Evolutionary conservation across 2,888 invertebrate genomes (phyloP), one percentile per base, ranked within the genome.

Genomic region (Meghimatium bilineatum): DNA sequence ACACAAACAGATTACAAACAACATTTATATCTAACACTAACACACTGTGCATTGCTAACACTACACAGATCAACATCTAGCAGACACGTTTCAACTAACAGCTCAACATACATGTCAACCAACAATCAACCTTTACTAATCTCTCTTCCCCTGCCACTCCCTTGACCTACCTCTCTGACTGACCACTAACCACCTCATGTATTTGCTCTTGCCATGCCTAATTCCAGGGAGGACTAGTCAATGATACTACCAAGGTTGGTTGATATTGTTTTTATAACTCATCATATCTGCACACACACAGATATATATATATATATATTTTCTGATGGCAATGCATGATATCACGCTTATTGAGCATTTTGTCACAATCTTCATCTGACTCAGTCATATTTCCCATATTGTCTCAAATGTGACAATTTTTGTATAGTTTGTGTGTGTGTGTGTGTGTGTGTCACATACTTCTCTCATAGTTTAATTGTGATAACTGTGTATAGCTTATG

Each of bases 221-320:
- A 63, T 32, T 36, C 91, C 90, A 89, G 88, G 93, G 92, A 87
- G 91, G 92, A 85, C 88, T 93, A 76, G 93, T 93, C 77, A 93
- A 93, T 91, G 93, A 93, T 84, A 93, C 93, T 36, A 93, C 93
- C 80, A 93, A 93, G 93, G 93, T 93, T 92, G 90, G 92, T 93
- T 87, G 69, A 44, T 32, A 74, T 74, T 20, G 52, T 74, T n/a
- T 23, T 23, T 17, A 44, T 49, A 49, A 12, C 44, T 44, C 44
- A 44, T 44, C 12, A 44, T 44, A 8, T 44, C 44, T 44, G 44
- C 44, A 44, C n/a, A n/a, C n/a, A n/a, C n/a, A n/a, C n/a, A n/a
- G n/a, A n/a, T n/a, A n/a, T n/a, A n/a, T n/a, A n/a, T n/a, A n/a
- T n/a, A n/a, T n/a, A n/a, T n/a, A n/a, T n/a, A n/a, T n/a, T n/a